phyloP scores from a whole-genome alignment of 1,140 invertebrate species.

The Trichogramma pretiosum region DNA sequence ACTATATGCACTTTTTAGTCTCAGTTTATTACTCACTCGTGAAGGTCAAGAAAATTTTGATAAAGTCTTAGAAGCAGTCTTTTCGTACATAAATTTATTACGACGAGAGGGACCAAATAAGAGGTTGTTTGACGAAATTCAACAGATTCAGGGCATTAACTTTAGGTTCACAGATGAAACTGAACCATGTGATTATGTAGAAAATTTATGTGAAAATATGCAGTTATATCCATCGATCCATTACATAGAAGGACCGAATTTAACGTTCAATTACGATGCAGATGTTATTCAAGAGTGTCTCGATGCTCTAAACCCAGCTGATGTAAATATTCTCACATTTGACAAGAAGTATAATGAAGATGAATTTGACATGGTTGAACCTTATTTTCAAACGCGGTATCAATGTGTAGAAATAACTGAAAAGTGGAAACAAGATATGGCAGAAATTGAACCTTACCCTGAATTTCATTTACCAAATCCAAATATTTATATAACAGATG shows the following conservation, averaged over 20 bases:
- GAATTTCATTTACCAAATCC: constrained; percentile 64
- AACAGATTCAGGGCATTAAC: constrained; percentile 57
- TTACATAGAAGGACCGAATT: constrained; percentile 64
- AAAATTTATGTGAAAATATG: constrained; percentile 68
- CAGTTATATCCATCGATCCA: constrained; percentile 68
- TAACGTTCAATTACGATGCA: constrained; percentile 74
- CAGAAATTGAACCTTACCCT: constrained; percentile 44
- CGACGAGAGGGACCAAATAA: constrained; percentile 52
- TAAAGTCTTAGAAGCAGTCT: constrained; percentile 59
- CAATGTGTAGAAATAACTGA: constrained; percentile 49
- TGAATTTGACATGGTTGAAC: constrained; percentile 55
- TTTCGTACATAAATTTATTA: constrained; percentile 67
- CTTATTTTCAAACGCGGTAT: constrained; percentile 65
- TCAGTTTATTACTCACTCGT: constrained; percentile 70
- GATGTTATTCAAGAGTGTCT: constrained; percentile 59
- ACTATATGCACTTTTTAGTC: constrained; percentile 63
- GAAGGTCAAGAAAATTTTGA: constrained; percentile 65
- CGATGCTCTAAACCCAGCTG: constrained; percentile 57
- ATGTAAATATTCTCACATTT: constrained; percentile 65
- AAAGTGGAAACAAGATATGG: constrained; percentile 53
- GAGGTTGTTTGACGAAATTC: constrained; percentile 66
- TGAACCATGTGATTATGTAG: constrained; percentile 67
- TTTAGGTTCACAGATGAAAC: constrained; percentile 61
- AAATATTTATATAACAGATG: constrained; percentile 75
- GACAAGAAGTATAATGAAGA: constrained; percentile 51